Base-by-base conservation (phyloP, 1,140 invertebrate genomes). In the Diplogasteroides magnus region DNA sequence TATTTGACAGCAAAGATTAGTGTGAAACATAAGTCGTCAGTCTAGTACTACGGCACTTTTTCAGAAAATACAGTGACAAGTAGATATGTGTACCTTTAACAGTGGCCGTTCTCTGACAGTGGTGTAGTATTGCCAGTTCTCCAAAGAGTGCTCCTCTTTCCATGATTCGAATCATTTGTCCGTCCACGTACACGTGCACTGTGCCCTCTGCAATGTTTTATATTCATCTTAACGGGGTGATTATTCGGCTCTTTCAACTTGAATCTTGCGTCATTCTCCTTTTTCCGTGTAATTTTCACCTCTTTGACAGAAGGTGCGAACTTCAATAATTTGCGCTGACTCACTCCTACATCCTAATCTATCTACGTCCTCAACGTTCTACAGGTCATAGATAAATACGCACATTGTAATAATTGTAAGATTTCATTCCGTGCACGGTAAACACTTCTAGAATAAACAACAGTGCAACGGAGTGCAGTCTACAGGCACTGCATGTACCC, bases 101-200 rank as follows among this genome's bases (percentile, higher is more conserved):
- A 19, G 94, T 95, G 19, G 95, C 95, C 37, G 95, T 98, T 78
- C 95, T 87, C 82, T 96, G 96, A 85, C 94, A 98, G 83, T 98
- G 97, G 86, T 98, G 98, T 2, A 98, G 86, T 78, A 98, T 97
- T 29, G 95, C 95, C 81, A 98, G 85, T 86, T 98, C 95, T 29
- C 95, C 95, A 77, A 98, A 91, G 1, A 97, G 93, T 84, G 96
- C 96, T 23, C 93, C 93, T 0, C 92, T 90, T 1, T 91, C 90
- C 85, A 98, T 89, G 11, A 90, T 93, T 77, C 92, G 92, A 55
- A 98, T 88, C 84, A 91, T 91, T 85, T 94, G 93, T 76, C 90
- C 91, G 84, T 95, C 93, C 71, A 95, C 89, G 1, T 91, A 94
- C 0, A 98, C 95, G 84, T 97, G 93, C 72, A 97, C 92, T 78